Evolutionary conservation across 2,797 vertebrate species (phyloP), one percentile per base, ranked within the genome.

Genomic region (Microctenopoma steveboyesi): DNA sequence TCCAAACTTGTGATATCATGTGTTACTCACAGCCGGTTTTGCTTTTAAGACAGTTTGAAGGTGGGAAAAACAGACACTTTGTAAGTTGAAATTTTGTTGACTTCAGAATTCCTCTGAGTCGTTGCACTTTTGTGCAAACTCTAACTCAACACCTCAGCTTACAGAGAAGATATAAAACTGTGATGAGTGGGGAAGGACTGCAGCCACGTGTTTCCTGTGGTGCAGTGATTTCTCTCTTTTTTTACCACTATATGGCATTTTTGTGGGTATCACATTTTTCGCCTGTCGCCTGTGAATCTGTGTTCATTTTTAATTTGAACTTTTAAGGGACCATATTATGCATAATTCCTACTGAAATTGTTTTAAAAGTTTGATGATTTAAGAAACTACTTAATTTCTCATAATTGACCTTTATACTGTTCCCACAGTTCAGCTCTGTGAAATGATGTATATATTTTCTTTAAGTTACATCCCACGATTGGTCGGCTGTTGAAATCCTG

Each of bases 21-120:
- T 54, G 7, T 64, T 67, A 13, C 56, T 47, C 57, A 53, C 37
- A 47, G 47, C 37, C 35, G 48, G 42, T 55, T 71, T 18, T 0
- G 0, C 50, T 22, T 59, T 69, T 27, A 25, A 43, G 27, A 10
- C 5, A 0, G 43, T 61, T 48, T 64, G 12, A 71, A 69, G 60
- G 51, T 76, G 56, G 8, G 10, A 49, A 74, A 76, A 58, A 55
- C 54, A 64, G 53, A 64, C 27, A 57, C 30, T 48, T 51, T 48
- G 28, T 4, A 3, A 22, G 50, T 66, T 52, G 16, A 59, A 65
- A 62, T 51, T 8, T 33, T 47, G 49, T 50, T 58, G 45, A 35
- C 56, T 51, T 66, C 55, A 9, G 11, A 70, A 56, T 50, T 53
- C 28, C 40, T 45, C 12, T n/a, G 13, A 8, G 4, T 7, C 2